Percentiles rank a stretch among this genome's conserved stretches.
phyloP scores from a whole-genome alignment of 2,888 invertebrate genomes.

The Clitarchus hookeri region DNA sequence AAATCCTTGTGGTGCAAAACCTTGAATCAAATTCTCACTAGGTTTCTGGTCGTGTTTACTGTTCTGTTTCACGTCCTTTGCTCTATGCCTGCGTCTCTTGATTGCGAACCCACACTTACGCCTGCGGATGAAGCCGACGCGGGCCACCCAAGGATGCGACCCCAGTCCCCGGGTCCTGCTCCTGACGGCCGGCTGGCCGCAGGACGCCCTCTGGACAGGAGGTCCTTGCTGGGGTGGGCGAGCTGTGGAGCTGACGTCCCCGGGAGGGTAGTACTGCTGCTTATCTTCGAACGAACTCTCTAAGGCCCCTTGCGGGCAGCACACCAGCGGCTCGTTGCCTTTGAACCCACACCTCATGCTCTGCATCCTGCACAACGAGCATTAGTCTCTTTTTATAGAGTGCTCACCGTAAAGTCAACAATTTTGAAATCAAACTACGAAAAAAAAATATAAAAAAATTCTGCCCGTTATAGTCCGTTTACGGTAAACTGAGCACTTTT shows the following conservation, averaged over 20 bases:
- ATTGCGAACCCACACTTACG: constrained; percentile 34
- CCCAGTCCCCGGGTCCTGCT: constrained; percentile 56
- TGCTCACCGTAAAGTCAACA: too few relatives aligned
- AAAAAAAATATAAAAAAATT: too few relatives aligned
- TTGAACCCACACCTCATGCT: constrained; percentile 65
- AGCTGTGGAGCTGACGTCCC: constrained; percentile 3
- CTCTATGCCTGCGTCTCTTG: too few relatives aligned
- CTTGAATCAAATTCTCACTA: too few relatives aligned
- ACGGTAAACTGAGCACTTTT: too few relatives aligned
- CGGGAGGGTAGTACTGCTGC: constrained; percentile 7
- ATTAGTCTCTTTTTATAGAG: too few relatives aligned
- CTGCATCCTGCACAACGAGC: constrained; percentile 54
- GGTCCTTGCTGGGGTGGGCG: background rate
- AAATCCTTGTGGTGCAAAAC: too few relatives aligned
- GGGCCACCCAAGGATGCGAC: constrained; percentile 75
- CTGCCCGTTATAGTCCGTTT: too few relatives aligned
- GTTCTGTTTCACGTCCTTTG: too few relatives aligned
- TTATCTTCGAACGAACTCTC: constrained; percentile 48
- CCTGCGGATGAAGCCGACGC: constrained; percentile 77
- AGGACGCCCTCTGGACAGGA: constrained; percentile 38
- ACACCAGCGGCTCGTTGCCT: constrained; percentile 62
- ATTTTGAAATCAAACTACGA: too few relatives aligned
- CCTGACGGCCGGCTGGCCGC: constrained; percentile 37
- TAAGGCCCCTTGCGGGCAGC: constrained; percentile 63
- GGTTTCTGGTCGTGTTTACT: too few relatives aligned